Percentiles rank a stretch among this genome's conserved stretches.
These are phyloP conservation scores for Ceyx melanurus DNA, from an alignment of 2,113 vertebrate genomes.

Conservation along the genomic window DNA sequence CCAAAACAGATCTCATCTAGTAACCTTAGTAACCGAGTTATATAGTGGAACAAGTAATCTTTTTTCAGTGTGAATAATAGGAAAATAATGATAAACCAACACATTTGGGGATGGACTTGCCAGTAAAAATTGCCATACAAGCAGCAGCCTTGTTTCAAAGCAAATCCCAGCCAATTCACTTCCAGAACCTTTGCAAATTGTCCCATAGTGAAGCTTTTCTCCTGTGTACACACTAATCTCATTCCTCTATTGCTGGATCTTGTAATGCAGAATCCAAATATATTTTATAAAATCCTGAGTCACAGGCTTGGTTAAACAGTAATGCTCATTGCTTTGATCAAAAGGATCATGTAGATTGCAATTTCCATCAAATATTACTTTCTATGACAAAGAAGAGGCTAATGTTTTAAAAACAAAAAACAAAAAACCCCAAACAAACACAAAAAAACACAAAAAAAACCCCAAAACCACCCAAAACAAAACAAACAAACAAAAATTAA, in stretches of 20 bases:
- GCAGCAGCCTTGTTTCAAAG: background rate
- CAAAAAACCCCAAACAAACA: no score
- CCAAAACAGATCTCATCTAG: constrained; percentile 56
- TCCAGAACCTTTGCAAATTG: constrained; percentile 2
- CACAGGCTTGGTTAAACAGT: background rate
- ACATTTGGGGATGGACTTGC: constrained; percentile 7
- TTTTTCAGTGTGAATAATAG: constrained; percentile 50
- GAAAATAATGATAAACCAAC: constrained; percentile 54
- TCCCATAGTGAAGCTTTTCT: constrained; percentile 8
- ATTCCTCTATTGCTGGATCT: constrained; percentile 25
- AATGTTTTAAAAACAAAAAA: background rate
- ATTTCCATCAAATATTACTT: background rate
- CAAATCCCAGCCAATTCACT: background rate
- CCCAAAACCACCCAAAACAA: no score
- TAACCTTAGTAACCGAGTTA: constrained; percentile 66
- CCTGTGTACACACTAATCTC: background rate
- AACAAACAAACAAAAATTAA: no score
- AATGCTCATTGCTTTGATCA: background rate
- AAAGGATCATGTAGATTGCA: background rate
- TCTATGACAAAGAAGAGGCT: background rate
- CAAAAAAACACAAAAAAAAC: no score
- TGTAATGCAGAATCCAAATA: background rate
- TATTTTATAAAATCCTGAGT: constrained; percentile 10
- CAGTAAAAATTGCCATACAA: constrained; percentile 16
- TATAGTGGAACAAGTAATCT: constrained; percentile 44